These are phyloP conservation scores for Macrobrachium rosenbergii DNA, from an alignment of 1,140 invertebrate genomes.

Conservation along the genomic window DNA sequence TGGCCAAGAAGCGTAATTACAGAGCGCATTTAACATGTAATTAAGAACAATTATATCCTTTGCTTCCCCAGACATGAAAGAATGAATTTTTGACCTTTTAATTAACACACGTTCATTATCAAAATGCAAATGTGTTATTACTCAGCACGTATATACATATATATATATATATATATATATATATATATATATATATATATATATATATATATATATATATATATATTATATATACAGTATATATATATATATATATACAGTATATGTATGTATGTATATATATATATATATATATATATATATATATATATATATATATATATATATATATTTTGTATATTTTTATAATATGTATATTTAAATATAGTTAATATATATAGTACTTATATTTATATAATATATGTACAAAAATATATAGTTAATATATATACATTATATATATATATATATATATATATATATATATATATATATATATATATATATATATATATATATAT, in stretches of 20 bases:
- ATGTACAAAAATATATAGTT: too few relatives aligned
- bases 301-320: not conserved
- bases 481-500: conserved; percentile 5
- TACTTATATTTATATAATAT: not conserved
- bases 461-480: too few relatives aligned
- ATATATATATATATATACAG: not conserved
- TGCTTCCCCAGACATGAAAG: too few relatives aligned
- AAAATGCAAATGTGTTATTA: not conserved
- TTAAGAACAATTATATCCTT: too few relatives aligned
- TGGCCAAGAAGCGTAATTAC: too few relatives aligned
- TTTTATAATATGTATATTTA: not conserved
- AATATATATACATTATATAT: conserved; percentile 13
- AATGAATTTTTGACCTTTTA: not conserved
- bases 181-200: conserved; percentile 10
- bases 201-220: not conserved
- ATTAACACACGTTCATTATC: not conserved
- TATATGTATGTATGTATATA: conserved; percentile 7
- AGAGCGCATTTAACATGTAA: too few relatives aligned
- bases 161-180: conserved; percentile 6
- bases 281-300: not conserved
- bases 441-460: too few relatives aligned
- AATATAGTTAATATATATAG: not conserved
- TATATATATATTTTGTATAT: not conserved
- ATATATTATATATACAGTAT: not conserved
- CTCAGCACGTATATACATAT: not conserved